phyloP scores from a whole-genome alignment of 64 coral and sea anemone species.

The Montipora efflorescens region DNA sequence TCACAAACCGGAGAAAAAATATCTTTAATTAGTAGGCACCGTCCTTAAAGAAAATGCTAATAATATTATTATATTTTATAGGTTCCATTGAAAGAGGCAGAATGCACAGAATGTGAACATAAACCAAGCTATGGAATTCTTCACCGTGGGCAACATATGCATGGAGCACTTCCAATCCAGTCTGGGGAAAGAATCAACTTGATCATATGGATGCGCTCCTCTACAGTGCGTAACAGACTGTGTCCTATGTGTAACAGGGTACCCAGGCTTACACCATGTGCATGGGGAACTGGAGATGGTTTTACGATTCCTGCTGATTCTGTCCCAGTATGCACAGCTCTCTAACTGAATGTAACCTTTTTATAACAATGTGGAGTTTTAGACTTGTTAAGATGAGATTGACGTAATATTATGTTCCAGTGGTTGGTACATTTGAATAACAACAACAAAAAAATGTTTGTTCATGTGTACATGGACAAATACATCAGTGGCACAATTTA shows the following conservation, averaged over 20 bases:
- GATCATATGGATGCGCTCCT: constrained; percentile 96
- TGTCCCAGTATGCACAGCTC: constrained; percentile 51
- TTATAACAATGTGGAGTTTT: background rate
- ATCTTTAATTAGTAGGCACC: too few species aligned
- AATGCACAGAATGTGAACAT: constrained; percentile 81
- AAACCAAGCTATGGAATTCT: constrained; percentile 69
- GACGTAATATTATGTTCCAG: too few species aligned
- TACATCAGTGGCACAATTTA: too few species aligned
- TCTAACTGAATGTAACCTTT: background rate
- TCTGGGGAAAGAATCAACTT: constrained; percentile 86
- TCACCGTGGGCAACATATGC: constrained; percentile 93
- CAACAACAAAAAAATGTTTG: too few species aligned
- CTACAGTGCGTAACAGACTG: constrained; percentile 72
- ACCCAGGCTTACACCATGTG: constrained; percentile 65
- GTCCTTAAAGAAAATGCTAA: background rate
- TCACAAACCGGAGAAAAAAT: too few species aligned
- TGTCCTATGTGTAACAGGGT: constrained; percentile 90
- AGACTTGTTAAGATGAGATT: too few species aligned
- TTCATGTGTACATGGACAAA: too few species aligned
- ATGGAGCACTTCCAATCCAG: constrained; percentile 90
- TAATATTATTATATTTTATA: background rate
- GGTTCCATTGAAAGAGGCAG: constrained; percentile 69
- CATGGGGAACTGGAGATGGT: constrained; percentile 81
- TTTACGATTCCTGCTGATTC: constrained; percentile 39
- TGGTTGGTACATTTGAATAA: too few species aligned